Evolutionary conservation across 2,113 vertebrate genomes (phyloP), one percentile per base, ranked within the genome.

Genomic region (Gymnogyps californianus): DNA sequence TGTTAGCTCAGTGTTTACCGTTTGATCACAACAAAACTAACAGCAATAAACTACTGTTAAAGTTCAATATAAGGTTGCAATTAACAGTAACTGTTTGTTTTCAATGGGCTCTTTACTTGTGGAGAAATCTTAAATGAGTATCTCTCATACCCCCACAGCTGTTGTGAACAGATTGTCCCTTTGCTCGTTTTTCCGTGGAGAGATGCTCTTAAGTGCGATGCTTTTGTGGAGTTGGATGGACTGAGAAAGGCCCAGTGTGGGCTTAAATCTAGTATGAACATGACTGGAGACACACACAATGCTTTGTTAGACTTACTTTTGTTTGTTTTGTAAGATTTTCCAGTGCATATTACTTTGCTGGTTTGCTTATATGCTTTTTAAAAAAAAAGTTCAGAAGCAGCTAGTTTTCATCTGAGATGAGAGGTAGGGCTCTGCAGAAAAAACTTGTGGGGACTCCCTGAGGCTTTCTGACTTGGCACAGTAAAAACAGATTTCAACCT

Each of bases 121-220:
- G 40, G 7, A 51, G n/a, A n/a, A 66, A 51, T 28, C 21, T 42
- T 4, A 31, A 74, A 55, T 32, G 0, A 52, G 6, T 38, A 11
- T 31, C 8, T 58, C 18, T 58, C 9, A 83, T 51, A 51, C 2
- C 11, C 16, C 6, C 6, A 9, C 8, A 29, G 46, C 34, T 44
- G 10, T n/a, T 61, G 40, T 55, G 31, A 52, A 49, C 10, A 65
- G 36, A 65, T 29, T 65, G 13, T n/a, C 40, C 8, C 29, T 58
- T 67, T 19, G 15, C 5, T 13, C 0, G 0, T 72, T 87, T 83
- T 81, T 74, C 38, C 0, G 1, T 5, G 26, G 47, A 54, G 42
- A 55, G 10, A 31, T 72, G 22, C 4, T 83, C 47, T 87, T 62
- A 25, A 29, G 36, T n/a, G 32, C 0, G 0, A 25, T 42, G 31